phyloP scores from a whole-genome alignment of 2,797 vertebrate species.

The Cetoscarus ocellatus region DNA sequence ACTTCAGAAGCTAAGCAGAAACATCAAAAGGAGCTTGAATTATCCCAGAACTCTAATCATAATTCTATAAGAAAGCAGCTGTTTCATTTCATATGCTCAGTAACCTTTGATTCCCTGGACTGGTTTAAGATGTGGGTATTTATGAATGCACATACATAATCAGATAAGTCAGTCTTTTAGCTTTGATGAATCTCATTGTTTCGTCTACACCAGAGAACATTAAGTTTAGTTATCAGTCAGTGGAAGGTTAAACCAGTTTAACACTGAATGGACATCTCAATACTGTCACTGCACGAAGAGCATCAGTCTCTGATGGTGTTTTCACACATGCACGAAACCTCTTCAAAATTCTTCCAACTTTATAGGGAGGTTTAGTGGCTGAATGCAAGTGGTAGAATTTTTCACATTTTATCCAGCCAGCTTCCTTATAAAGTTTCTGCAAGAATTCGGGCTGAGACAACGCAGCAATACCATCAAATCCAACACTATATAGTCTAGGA shows the following conservation, averaged over 20 bases:
- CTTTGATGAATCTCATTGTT: slow-evolving; percentile 10
- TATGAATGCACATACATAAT: slow-evolving; percentile 24
- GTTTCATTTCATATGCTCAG: slow-evolving; percentile 18
- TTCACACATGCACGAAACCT: no score
- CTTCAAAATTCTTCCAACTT: no score
- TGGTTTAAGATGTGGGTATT: slow-evolving; percentile 25
- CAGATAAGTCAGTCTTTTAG: not conserved
- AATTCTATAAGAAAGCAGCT: slow-evolving; percentile 38
- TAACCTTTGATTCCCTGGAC: slow-evolving; percentile 28
- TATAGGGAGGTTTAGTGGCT: no score
- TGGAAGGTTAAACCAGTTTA: slow-evolving; percentile 31
- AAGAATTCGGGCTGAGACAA: no score
- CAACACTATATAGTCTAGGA: no score
- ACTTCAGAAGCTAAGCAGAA: slow-evolving; percentile 44
- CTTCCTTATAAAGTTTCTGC: no score
- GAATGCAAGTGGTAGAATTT: no score
- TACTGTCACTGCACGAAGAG: slow-evolving; percentile 61
- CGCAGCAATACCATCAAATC: no score
- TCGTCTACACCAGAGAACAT: slow-evolving; percentile 8
- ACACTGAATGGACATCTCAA: slow-evolving; percentile 55
- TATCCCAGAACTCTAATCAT: slow-evolving; percentile 21
- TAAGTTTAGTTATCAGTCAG: not conserved
- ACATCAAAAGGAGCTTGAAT: slow-evolving; percentile 42
- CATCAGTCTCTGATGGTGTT: slow-evolving; percentile 13
- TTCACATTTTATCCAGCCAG: no score